phyloP scores from a whole-genome alignment of 92 coral and sea anemone genomes.

The Chrysogorgia sp. region DNA sequence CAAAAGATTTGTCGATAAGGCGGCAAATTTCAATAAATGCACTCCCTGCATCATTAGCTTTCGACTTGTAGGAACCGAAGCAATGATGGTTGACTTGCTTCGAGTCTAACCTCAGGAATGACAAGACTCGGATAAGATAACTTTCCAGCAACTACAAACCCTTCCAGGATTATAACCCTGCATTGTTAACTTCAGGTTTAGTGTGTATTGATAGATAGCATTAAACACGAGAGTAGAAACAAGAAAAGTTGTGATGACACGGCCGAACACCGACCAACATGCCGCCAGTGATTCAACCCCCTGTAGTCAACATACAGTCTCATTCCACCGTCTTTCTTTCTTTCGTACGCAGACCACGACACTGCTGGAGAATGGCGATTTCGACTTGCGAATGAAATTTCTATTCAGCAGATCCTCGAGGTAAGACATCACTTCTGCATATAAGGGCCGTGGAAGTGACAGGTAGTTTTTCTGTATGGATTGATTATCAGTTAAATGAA shows the following conservation, averaged over 20 bases:
- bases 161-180: conserved; percentile 31
- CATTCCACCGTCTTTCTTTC: no score
- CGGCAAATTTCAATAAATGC: conserved; percentile 2
- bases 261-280: no score
- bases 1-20: conserved; percentile 7
- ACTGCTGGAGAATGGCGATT: no score
- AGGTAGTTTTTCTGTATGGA: conserved; percentile 54
- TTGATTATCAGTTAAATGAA: no score
- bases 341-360: no score
- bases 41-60: conserved; percentile 44
- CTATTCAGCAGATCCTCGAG: no score
- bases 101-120: conserved; percentile 38
- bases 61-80: conserved; percentile 37
- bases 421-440: no score
- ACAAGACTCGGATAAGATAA: conserved; percentile 31
- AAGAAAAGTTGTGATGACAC: conserved; percentile 27
- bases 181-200: conserved; percentile 32
- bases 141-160: conserved; percentile 32
- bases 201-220: conserved; percentile 11
- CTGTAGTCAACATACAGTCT: no score
- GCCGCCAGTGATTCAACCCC: no score
- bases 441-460: no score
- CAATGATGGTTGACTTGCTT: conserved; percentile 39
- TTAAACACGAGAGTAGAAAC: conserved; percentile 12
- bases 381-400: no score